phyloP scores from a whole-genome alignment of 2,888 invertebrate genomes.

The Saturnia japonica region DNA sequence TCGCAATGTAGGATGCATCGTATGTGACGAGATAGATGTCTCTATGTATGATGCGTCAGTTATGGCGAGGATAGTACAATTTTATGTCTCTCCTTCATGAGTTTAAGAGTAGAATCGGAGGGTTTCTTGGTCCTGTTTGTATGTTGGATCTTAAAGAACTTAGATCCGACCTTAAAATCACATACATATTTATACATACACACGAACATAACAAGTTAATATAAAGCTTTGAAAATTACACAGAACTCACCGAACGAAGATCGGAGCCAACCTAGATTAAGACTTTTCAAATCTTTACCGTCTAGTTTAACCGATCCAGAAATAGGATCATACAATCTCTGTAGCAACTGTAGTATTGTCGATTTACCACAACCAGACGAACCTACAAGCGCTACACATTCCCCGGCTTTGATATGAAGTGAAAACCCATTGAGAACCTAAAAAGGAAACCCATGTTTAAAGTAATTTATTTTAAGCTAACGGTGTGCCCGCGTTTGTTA shows the following conservation, averaged over 20 bases:
- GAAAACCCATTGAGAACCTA: conserved; percentile 86
- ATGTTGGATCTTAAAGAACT: too few species aligned
- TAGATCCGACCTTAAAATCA: too few species aligned
- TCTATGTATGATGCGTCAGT: too few species aligned
- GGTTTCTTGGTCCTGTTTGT: too few species aligned
- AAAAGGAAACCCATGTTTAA: conserved; percentile 17
- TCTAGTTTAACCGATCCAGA: conserved; percentile 84
- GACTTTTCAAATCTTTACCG: conserved; percentile 83
- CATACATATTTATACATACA: too few species aligned
- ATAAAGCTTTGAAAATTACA: background rate
- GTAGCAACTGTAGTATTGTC: conserved; percentile 88
- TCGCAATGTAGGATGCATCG: too few species aligned
- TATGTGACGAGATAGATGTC: too few species aligned
- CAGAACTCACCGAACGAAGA: conserved; percentile 83
- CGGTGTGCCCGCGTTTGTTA: too few species aligned
- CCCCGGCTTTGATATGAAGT: conserved; percentile 84
- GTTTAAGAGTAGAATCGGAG: too few species aligned
- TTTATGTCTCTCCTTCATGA: too few species aligned
- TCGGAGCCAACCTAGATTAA: conserved; percentile 89
- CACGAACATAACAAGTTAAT: too few species aligned
- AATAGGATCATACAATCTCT: conserved; percentile 87
- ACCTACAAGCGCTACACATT: conserved; percentile 88
- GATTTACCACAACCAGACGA: conserved; percentile 92
- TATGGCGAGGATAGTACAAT: too few species aligned
- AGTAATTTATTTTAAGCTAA: background rate